These are phyloP conservation scores for Paguma larvata DNA, from an alignment of 2,797 vertebrate species.

Conservation along the genomic window DNA sequence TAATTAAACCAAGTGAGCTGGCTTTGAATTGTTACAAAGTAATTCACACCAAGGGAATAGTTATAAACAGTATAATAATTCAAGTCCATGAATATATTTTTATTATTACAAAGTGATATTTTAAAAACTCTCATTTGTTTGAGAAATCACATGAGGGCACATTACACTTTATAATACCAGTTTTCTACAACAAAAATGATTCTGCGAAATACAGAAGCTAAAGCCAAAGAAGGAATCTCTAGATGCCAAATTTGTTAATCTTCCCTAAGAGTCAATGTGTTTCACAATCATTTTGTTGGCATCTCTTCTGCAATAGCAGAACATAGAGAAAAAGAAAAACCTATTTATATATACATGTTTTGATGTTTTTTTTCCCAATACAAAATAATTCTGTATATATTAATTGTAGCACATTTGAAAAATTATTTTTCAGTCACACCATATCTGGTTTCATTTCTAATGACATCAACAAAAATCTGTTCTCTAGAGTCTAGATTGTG, in stretches of 20 bases:
- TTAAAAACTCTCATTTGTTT: constrained; percentile 72
- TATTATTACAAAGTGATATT: constrained; percentile 72
- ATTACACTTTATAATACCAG: background rate
- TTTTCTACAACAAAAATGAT: constrained; percentile 23
- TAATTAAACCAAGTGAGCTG: constrained; percentile 63
- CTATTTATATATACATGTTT: background rate
- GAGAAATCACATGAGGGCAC: constrained; percentile 31
- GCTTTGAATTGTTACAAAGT: constrained; percentile 56
- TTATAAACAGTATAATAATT: constrained; percentile 73
- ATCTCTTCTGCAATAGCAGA: background rate
- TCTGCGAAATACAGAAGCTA: background rate
- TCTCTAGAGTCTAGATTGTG: background rate
- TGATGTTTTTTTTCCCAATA: background rate
- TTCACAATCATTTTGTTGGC: background rate
- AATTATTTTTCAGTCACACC: background rate
- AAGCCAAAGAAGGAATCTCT: background rate
- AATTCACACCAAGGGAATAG: constrained; percentile 60
- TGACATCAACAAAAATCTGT: background rate
- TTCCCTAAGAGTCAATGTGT: background rate
- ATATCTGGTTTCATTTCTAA: background rate
- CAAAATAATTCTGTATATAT: background rate
- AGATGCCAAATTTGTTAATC: background rate
- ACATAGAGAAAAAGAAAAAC: background rate
- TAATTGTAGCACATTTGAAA: background rate
- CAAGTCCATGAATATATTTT: constrained; percentile 54